These are phyloP conservation scores for Prionailurus viverrinus DNA, from an alignment of 2,113 vertebrate genomes.

Conservation along the genomic window DNA sequence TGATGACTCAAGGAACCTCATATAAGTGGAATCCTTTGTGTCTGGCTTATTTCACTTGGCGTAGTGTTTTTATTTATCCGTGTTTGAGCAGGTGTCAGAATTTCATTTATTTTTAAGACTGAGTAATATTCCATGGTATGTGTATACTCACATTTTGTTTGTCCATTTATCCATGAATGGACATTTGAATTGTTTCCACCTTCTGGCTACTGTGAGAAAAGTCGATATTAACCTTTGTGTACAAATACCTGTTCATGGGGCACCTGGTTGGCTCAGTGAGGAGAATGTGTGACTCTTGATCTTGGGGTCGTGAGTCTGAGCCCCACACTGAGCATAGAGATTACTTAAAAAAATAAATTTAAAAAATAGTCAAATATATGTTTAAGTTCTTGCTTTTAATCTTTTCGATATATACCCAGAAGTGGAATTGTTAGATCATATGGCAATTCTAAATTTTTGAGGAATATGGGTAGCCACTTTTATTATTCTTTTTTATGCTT, in stretches of 20 bases:
- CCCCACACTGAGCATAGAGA: neutral
- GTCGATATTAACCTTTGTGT: neutral
- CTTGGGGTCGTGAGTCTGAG: neutral
- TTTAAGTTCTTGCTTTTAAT: neutral
- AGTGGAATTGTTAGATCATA: neutral
- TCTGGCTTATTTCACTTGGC: neutral
- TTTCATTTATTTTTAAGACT: neutral
- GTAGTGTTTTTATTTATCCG: neutral
- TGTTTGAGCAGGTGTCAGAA: neutral
- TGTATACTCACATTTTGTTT: neutral
- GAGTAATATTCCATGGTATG: neutral
- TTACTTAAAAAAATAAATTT: neutral
- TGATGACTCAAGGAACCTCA: neutral
- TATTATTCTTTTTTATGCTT: neutral
- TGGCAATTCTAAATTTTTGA: neutral
- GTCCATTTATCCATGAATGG: neutral
- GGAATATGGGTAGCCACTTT: neutral
- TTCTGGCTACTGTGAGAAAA: neutral
- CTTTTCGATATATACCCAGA: neutral
- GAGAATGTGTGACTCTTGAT: neutral
- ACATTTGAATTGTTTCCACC: neutral
- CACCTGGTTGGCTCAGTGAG: neutral
- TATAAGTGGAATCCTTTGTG: neutral
- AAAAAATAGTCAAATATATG: neutral
- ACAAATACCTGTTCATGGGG: neutral